These are phyloP conservation scores for Temnothorax curvispinosus DNA, from an alignment of 1,140 invertebrate genomes.

Conservation along the genomic window DNA sequence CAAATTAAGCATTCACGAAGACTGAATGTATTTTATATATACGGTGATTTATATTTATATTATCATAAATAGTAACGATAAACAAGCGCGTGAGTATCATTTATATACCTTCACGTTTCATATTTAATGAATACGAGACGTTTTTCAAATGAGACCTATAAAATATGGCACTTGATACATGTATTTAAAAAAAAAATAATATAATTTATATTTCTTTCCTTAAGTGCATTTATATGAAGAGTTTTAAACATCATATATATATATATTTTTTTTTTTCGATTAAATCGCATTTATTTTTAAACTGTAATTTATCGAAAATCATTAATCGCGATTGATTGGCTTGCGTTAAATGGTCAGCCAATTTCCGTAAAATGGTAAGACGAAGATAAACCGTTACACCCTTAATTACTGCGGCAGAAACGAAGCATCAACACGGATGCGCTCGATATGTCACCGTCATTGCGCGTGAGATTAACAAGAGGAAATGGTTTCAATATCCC, in stretches of 20 bases:
- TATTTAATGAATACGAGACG: neutral
- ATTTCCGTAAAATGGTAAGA: slow-evolving; percentile 4
- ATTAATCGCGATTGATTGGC: neutral
- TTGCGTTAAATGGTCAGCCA: neutral
- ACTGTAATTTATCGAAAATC: neutral
- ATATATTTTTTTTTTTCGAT: neutral
- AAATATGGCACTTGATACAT: neutral
- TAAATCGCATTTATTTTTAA: neutral
- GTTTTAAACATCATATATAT: neutral
- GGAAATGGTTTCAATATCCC: slow-evolving; percentile 39
- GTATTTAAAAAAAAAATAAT: neutral
- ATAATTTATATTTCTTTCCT: neutral
- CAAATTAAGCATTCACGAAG: neutral
- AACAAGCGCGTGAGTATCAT: neutral
- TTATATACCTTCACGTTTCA: neutral
- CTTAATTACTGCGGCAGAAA: slow-evolving; percentile 7
- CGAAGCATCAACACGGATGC: neutral
- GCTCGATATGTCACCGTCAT: neutral
- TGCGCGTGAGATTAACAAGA: slow-evolving; percentile 40
- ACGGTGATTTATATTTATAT: neutral
- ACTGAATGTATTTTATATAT: neutral
- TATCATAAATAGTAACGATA: neutral
- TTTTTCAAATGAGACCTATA: neutral
- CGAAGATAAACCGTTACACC: slow-evolving; percentile 24
- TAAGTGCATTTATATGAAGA: neutral